phyloP scores from a whole-genome alignment of 2,113 vertebrate genomes.

The Maccullochella peelii region DNA sequence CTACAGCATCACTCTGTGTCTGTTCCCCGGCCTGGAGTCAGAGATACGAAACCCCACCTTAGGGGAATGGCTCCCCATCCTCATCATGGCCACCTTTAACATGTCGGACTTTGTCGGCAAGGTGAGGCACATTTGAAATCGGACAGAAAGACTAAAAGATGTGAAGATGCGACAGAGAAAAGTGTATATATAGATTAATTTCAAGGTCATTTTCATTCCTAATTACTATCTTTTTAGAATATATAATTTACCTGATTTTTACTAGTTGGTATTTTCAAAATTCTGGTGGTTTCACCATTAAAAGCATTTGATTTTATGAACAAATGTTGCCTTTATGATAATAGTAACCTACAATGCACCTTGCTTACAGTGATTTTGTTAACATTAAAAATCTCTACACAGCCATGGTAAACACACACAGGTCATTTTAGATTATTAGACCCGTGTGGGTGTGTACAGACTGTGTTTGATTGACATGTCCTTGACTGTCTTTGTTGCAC shows the following conservation, averaged over 20 bases:
- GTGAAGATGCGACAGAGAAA: neutral
- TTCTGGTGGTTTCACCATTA: neutral
- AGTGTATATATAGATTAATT: too few species aligned
- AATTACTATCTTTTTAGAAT: too few species aligned
- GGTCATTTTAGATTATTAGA: too few species aligned
- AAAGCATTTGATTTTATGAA: neutral
- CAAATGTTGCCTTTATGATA: neutral
- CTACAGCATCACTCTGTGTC: conserved; percentile 97
- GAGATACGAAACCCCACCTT: conserved; percentile 92
- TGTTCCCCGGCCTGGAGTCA: conserved; percentile 96
- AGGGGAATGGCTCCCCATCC: conserved; percentile 97
- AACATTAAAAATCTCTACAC: too few species aligned
- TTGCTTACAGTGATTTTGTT: too few species aligned
- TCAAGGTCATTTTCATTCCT: neutral
- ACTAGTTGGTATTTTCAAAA: neutral
- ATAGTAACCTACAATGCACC: neutral
- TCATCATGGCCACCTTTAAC: conserved; percentile 99
- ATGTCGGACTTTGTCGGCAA: conserved; percentile 98
- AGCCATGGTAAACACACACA: too few species aligned
- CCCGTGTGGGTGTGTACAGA: too few species aligned
- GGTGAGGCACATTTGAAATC: conserved; percentile 76
- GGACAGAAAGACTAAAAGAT: neutral
- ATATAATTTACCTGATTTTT: too few species aligned
- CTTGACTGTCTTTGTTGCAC: too few species aligned
- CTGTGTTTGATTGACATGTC: too few species aligned